Conservation (phyloP, 1,140 invertebrate species). For the Brachionus angularis region DNA sequence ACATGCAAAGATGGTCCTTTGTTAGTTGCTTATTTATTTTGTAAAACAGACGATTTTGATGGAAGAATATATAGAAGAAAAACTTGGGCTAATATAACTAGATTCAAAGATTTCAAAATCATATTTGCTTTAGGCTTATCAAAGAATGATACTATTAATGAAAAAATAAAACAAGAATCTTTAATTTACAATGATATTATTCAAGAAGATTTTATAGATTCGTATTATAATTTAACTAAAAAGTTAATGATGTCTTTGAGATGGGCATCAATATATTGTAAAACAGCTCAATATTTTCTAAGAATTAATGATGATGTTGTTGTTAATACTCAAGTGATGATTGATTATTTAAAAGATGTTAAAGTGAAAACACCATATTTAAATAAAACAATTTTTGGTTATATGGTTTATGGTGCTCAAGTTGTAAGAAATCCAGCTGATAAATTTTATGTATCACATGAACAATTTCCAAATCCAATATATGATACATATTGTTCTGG, state of each 20-base stretch:
- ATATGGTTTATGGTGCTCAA: neutral
- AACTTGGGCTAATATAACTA: conserved; percentile 44
- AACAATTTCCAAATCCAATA: conserved; percentile 18
- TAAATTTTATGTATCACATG: conserved; percentile 12
- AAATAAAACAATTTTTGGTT: conserved; percentile 34
- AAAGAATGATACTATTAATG: neutral
- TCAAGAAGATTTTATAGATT: conserved; percentile 47
- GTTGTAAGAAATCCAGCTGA: conserved; percentile 7
- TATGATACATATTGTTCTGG: too few relatives aligned
- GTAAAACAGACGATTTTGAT: too few relatives aligned
- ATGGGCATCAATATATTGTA: conserved; percentile 46
- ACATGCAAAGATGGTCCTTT: too few relatives aligned
- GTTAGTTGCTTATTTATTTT: too few relatives aligned
- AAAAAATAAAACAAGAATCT: conserved; percentile 41
- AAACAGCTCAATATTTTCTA: conserved; percentile 39
- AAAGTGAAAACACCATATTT: neutral
- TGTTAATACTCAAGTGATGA: conserved; percentile 31
- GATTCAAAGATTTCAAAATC: neutral
- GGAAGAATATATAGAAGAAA: too few relatives aligned
- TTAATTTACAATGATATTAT: conserved; percentile 46
- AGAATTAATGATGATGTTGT: conserved; percentile 47
- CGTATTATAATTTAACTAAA: conserved; percentile 46
- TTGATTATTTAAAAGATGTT: conserved; percentile 12
- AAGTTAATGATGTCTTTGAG: conserved; percentile 47
- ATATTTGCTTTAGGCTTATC: conserved; percentile 9